Percentiles rank a stretch among this genome's conserved stretches.
Evolutionary conservation across 2,113 vertebrate genomes (phyloP).

Genomic region (Ptyas mucosa): DNA sequence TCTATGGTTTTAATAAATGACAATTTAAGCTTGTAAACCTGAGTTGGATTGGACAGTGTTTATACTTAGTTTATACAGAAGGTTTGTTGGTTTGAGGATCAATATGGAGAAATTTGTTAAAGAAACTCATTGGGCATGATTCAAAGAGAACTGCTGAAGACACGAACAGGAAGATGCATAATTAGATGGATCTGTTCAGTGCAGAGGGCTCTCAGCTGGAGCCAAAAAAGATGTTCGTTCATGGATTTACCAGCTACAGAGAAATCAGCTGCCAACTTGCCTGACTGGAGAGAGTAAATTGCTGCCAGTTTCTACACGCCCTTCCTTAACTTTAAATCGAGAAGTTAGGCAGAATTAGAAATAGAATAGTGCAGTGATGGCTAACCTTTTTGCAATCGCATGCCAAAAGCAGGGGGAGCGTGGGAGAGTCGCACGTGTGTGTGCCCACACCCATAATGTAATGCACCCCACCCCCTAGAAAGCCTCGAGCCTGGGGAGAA

Average conservation of each 20-base stretch:
- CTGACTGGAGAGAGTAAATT: neutral
- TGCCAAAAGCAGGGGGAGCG: too few species aligned
- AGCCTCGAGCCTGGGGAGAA: too few species aligned
- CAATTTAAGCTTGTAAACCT: neutral
- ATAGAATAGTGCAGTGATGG: neutral
- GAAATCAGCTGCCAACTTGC: neutral
- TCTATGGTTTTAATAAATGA: neutral
- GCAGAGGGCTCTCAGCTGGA: neutral
- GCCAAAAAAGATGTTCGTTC: neutral
- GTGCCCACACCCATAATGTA: too few species aligned
- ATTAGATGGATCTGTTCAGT: neutral
- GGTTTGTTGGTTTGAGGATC: neutral
- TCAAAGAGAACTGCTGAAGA: neutral
- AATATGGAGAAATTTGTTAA: neutral
- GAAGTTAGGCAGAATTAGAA: neutral
- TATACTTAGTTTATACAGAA: neutral
- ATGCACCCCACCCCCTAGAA: too few species aligned
- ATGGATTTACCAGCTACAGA: neutral
- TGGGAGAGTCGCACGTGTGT: too few species aligned
- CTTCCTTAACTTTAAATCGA: neutral
- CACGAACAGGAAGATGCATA: neutral
- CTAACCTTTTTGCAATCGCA: too few species aligned
- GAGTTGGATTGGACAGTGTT: neutral
- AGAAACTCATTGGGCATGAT: neutral
- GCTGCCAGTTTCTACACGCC: neutral